Conservation (phyloP, 2,888 invertebrate species). For the Ephialtes manifestator region DNA sequence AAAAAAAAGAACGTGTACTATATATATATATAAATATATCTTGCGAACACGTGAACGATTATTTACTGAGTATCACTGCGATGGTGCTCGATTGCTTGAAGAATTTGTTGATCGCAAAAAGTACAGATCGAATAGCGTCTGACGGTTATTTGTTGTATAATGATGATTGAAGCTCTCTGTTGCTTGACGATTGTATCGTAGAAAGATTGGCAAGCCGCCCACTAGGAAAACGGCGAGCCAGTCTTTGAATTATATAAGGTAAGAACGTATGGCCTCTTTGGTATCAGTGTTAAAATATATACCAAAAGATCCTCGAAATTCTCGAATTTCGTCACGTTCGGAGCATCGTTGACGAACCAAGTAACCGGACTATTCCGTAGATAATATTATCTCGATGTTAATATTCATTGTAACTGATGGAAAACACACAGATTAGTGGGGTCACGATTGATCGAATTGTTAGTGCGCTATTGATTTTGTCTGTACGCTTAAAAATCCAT, state of each 20-base stretch:
- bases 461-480: conserved; percentile 67
- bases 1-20: conserved; percentile 39
- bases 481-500: conserved; percentile 68
- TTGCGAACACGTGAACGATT: conserved; percentile 35
- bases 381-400: conserved; percentile 71
- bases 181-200: conserved; percentile 50
- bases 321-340: conserved; percentile 24
- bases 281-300: conserved; percentile 37
- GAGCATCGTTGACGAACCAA: conserved; percentile 12
- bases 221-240: neutral
- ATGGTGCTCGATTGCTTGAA: conserved; percentile 25
- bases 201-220: conserved; percentile 9
- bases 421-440: conserved; percentile 42
- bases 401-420: conserved; percentile 68
- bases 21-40: conserved; percentile 57
- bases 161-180: conserved; percentile 59
- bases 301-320: conserved; percentile 45
- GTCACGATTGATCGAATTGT: conserved; percentile 48
- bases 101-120: conserved; percentile 42
- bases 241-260: conserved; percentile 13
- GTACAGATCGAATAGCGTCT: conserved; percentile 56
- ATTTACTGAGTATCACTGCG: conserved; percentile 26
- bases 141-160: conserved; percentile 65
- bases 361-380: conserved; percentile 56
- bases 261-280: conserved; percentile 53